Base-by-base conservation (phyloP, 2,888 invertebrate species). In the Diaprepes abbreviatus region DNA sequence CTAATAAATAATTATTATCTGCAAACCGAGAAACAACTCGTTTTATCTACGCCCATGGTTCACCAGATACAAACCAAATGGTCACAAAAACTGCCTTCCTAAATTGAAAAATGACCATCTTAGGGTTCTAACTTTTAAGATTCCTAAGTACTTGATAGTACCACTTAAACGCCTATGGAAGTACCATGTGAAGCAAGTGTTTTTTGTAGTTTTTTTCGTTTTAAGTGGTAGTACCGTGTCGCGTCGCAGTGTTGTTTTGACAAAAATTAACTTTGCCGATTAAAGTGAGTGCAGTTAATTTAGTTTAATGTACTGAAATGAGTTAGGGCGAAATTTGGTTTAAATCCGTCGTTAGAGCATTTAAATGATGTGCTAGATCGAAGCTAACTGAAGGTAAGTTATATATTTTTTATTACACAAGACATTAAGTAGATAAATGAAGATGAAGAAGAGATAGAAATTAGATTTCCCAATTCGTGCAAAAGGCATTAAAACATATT, bases 141-240 rank as follows among this genome's bases (percentile, higher is more conserved):
- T 50, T 50, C 16, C 48, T 50, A 50, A 50, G 48, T 50, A 50
- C 48, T 50, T 50, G 28, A 50, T 28, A 50, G 48, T 28, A 50
- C 48, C 48, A 50, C 48, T 50, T 50, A 28, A 28, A 12, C 48
- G 7, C 28, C 28, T 10, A 12, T 28, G 28, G 14, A 0, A 9
- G 48, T 50, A 14, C 28, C 9, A 16, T 14, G 16, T 7, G n/a
- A 6, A 28, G 24, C 19, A 16, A 45, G 12, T 24, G 48, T 28
- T n/a, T 50, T 50, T 28, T 48, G 5, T 14, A 12, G 24, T 21
- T 21, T 50, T 50, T 43, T 40, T 40, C 9, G 1, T 50, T 28
- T 14, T 2, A 12, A 9, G 48, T 28, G 48, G 48, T 28, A 28
- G 16, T 28, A 14, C 14, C 9, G 16, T 16, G 48, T 50, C 48